Evolutionary conservation across 2,888 invertebrate genomes (phyloP).

Genomic region (Galerucella pusilla): DNA sequence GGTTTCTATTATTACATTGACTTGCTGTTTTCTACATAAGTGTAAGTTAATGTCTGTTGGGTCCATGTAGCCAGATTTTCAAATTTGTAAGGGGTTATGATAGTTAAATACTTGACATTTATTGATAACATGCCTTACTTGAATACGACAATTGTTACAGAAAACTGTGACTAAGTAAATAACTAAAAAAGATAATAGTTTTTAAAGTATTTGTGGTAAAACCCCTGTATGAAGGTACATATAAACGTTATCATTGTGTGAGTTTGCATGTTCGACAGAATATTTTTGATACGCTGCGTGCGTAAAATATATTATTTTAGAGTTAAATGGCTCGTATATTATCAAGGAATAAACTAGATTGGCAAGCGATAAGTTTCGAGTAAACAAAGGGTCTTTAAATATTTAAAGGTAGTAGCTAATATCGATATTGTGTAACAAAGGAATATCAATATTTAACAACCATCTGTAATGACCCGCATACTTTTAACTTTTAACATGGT

Average conservation of each 20-base stretch:
- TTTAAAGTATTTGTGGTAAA: neutral
- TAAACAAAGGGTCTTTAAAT: slow-evolving; percentile 22
- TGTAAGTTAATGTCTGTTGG: no score
- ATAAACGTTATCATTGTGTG: neutral
- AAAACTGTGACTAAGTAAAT: no score
- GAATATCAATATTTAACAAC: slow-evolving; percentile 18
- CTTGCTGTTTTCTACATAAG: no score
- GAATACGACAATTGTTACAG: no score
- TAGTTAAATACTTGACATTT: no score
- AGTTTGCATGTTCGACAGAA: slow-evolving; percentile 2
- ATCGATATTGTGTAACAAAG: slow-evolving; percentile 20
- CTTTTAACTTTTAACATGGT: slow-evolving; percentile 17
- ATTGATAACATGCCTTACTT: no score
- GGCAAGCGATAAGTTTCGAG: slow-evolving; percentile 11
- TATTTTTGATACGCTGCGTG: slow-evolving; percentile 1
- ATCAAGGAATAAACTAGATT: slow-evolving; percentile 17
- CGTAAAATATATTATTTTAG: slow-evolving; percentile 11
- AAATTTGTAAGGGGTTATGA: no score
- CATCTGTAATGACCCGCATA: slow-evolving; percentile 21
- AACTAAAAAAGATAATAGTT: no score
- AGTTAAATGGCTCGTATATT: slow-evolving; percentile 10
- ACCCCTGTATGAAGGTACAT: neutral
- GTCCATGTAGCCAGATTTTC: no score
- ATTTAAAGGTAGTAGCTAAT: slow-evolving; percentile 19
- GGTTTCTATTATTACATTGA: no score